Evolutionary conservation across 2,113 vertebrate species (phyloP).

Genomic region (Otolemur garnettii): DNA sequence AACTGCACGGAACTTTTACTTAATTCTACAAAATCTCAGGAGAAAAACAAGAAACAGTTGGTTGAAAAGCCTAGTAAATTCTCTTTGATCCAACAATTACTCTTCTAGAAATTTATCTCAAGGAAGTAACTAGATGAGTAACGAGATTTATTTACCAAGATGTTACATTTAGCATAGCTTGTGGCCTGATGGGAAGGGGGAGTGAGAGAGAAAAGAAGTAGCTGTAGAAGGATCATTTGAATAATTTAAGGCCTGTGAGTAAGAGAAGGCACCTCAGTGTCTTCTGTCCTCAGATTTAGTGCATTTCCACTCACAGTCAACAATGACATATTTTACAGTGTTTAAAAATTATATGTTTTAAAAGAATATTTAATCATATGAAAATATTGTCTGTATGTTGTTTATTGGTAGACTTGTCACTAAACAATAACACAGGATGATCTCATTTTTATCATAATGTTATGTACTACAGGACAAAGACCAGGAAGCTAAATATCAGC

Average conservation of each 20-base stretch:
- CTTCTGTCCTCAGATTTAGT: slow-evolving; percentile 6
- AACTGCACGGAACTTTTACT: neutral
- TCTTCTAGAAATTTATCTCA: slow-evolving; percentile 33
- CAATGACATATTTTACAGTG: neutral
- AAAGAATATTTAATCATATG: neutral
- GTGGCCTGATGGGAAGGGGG: neutral
- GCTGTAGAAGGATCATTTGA: neutral
- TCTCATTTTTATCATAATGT: slow-evolving; percentile 33
- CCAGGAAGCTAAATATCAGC: neutral
- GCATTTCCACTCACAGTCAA: neutral
- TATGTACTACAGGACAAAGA: slow-evolving; percentile 27
- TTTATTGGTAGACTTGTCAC: slow-evolving; percentile 55
- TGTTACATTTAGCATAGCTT: neutral
- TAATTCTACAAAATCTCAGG: slow-evolving; percentile 13
- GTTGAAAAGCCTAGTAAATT: neutral
- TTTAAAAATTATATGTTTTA: slow-evolving; percentile 16
- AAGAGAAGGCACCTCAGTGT: neutral
- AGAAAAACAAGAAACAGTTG: slow-evolving; percentile 32
- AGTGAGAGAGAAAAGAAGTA: neutral
- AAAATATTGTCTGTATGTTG: neutral
- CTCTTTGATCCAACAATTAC: neutral
- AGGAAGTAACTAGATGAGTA: slow-evolving; percentile 11
- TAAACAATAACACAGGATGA: slow-evolving; percentile 13
- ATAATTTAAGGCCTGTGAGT: neutral
- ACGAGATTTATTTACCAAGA: slow-evolving; percentile 3